Evolutionary conservation across 1,140 invertebrate species (phyloP).

Genomic region (Stratiolaelaps scimitus): DNA sequence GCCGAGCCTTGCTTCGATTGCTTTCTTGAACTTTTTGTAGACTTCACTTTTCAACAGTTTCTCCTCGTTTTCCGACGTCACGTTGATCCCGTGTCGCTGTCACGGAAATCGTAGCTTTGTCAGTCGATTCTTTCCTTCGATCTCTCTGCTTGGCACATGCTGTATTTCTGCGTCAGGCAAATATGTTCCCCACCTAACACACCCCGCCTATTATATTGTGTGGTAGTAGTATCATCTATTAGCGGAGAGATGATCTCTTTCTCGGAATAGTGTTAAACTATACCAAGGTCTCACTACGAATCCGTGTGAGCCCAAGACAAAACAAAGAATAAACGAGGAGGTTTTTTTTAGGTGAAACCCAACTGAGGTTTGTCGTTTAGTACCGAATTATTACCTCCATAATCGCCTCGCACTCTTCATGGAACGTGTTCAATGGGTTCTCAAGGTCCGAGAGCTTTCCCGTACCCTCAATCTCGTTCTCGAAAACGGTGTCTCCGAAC

Average conservation of each 20-base stretch:
- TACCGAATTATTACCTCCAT: background rate
- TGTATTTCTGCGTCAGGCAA: too few species aligned
- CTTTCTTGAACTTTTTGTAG: conserved; percentile 13
- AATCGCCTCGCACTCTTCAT: background rate
- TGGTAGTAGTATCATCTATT: too few species aligned
- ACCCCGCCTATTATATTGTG: too few species aligned
- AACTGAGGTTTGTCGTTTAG: background rate
- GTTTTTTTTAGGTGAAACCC: background rate
- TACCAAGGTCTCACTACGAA: too few species aligned
- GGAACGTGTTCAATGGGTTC: background rate
- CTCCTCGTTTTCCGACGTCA: background rate
- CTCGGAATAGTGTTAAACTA: too few species aligned
- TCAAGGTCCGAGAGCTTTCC: background rate
- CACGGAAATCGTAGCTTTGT: too few species aligned
- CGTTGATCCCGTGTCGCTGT: background rate
- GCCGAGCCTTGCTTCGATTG: background rate
- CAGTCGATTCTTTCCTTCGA: too few species aligned
- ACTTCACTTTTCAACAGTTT: background rate
- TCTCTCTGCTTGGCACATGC: too few species aligned
- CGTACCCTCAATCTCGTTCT: background rate
- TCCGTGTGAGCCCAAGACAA: background rate
- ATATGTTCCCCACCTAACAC: too few species aligned
- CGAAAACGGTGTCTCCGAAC: background rate
- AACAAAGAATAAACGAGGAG: conserved; percentile 3
- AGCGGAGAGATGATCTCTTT: too few species aligned